Evolutionary conservation across 2,113 vertebrate species (phyloP), one percentile per base, ranked within the genome.

Genomic region (Trochalopteron elliotii): DNA sequence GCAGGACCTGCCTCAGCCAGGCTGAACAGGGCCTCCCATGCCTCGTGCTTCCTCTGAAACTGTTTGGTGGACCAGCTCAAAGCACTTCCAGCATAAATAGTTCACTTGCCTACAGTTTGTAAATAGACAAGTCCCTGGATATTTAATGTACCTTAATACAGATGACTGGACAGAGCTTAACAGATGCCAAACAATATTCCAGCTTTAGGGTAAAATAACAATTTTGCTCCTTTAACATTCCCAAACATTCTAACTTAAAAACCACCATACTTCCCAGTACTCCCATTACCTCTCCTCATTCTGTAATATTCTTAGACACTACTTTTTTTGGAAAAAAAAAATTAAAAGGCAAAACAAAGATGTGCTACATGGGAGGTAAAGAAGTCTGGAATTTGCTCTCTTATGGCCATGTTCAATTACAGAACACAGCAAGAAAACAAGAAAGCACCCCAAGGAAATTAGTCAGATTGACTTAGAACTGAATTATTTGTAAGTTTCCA

Each of bases 391-490:
- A 80, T 95, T 96, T 96, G 44, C 11, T 89, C 75, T 91, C 39
- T n/a, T 87, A 69, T 94, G 94, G 92, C 81, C 91, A n/a, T 22
- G 50, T 95, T 96, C 87, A 92, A 93, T 92, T 98, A 97, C 97
- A 97, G 71, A 98, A 94, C 79, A 93, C 84, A 96, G 97, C 82
- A 93, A 96, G 94, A 97, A 97, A 83, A 22, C 35, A 78, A 70
- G 94, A 72, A 90, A 93, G 69, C 11, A 67, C 55, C 87, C 94
- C 63, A 91, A 94, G 95, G 86, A 97, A 97, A 97, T 95, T 75
- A 87, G 86, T 78, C 83, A 81, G 40, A 94, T 93, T 94, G 74
- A 94, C 92, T 97, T 27, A 53, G 56, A 67, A 77, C 67, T 83
- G 89, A 96, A 95, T 97, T 88, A 96, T 97, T 95, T 93, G 89